Percentiles rank a stretch among this genome's conserved stretches.
Evolutionary conservation across 2,113 vertebrate species (phyloP).

Genomic region (Saccopteryx leptura): DNA sequence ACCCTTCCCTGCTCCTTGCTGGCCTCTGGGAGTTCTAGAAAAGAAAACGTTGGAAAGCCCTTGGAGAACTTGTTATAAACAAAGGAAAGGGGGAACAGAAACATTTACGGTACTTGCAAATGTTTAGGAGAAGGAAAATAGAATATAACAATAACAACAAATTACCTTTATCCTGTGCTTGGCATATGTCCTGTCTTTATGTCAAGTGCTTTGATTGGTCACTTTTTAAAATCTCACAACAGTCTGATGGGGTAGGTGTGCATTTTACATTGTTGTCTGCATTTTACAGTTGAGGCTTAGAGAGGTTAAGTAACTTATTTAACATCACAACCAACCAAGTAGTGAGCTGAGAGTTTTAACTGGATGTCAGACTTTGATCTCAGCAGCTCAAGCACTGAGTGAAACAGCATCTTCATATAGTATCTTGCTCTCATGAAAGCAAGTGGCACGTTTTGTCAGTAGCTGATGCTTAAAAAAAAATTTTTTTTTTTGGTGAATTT

Average conservation of each 20-base stretch:
- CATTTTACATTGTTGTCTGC: not conserved
- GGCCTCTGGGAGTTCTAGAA: not conserved
- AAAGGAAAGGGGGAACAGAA: not conserved
- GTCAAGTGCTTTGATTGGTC: not conserved
- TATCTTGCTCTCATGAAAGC: not conserved
- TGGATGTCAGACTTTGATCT: not conserved
- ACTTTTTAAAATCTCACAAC: not conserved
- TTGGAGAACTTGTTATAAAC: not conserved
- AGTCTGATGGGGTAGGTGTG: not conserved
- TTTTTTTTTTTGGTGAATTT: not conserved
- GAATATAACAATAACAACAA: no score
- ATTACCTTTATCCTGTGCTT: not conserved
- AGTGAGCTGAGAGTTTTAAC: not conserved
- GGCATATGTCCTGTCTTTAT: accelerated
- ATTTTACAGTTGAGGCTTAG: not conserved
- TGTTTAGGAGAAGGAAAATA: not conserved
- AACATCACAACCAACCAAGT: not conserved
- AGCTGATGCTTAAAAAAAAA: not conserved
- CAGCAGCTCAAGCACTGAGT: not conserved
- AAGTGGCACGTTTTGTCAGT: not conserved
- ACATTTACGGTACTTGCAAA: not conserved
- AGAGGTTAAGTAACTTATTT: not conserved
- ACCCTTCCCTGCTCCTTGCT: not conserved
- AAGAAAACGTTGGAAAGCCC: not conserved
- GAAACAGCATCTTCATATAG: not conserved